Evolutionary conservation across 2,888 invertebrate genomes (phyloP), one percentile per base, ranked within the genome.

Genomic region (Geophilus truncorum): DNA sequence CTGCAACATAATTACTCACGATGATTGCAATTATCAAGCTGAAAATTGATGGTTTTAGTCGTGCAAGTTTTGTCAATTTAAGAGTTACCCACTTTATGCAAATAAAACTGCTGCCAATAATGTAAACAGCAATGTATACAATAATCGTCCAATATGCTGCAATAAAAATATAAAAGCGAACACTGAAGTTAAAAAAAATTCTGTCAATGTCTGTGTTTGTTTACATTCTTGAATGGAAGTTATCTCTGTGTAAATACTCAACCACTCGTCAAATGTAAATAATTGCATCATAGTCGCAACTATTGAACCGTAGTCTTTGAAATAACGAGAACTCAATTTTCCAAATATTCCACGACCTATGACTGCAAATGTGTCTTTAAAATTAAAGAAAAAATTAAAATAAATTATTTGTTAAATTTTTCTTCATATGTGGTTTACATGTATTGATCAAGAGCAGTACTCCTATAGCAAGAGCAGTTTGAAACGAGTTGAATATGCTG

Each of bases 261-360:
- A 75, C 75, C 75, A 75, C 6, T 32, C 28, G 18, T 75, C 32
- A n/a, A 75, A 75, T n/a, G 75, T 75, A 9, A 75, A 75, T 15
- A 75, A 7, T 18, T 75, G 75, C 75, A 75, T 75, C 75, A 75
- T 75, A 75, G 75, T 75, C 1, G 30, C 75, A 25, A 75, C 30
- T 75, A 32, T 75, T 3, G 75, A 75, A 5, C 75, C 75, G 25
- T 30, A 75, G 23, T 75, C 75, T 6, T 15, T n/a, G 10, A 75
- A 75, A 18, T 25, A 75, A 23, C 32, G 75, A 25, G 32, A 28
- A 32, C 25, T 12, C 15, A 32, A 15, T 30, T 75, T 25, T 28
- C 75, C 75, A 75, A 75, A 75, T 1, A 75, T n/a, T 32, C 75
- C 75, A 10, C 75, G 75, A 30, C 75, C 75, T 30, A 75, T 75